A percentile compares a stretch with the other conserved stretches of the same genome.
phyloP scores from a whole-genome alignment of 2,113 vertebrate species.

The Numenius arquata region DNA sequence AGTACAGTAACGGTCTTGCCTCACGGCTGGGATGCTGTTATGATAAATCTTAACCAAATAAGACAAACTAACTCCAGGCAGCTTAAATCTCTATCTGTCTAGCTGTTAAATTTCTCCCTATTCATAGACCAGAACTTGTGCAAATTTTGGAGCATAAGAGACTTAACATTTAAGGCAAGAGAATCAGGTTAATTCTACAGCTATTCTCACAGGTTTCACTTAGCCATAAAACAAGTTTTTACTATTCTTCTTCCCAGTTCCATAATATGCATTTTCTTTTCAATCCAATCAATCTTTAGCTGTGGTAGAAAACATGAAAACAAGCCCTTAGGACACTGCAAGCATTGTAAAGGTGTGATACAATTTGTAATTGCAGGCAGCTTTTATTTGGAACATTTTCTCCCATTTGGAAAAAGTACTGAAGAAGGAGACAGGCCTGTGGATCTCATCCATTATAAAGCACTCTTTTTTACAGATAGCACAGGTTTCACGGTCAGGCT shows the following conservation, averaged over 20 bases:
- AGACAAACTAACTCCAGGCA: background rate
- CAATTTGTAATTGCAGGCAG: background rate
- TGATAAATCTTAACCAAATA: background rate
- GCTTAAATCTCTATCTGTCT: background rate
- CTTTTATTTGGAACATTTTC: background rate
- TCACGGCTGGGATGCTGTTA: background rate
- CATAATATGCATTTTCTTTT: background rate
- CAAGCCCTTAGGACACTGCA: background rate
- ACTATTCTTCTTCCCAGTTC: background rate
- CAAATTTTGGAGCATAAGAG: background rate
- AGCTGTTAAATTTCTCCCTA: background rate
- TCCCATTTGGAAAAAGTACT: background rate
- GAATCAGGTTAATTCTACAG: background rate
- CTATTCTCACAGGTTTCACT: background rate
- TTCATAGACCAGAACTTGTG: background rate
- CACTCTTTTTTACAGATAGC: background rate
- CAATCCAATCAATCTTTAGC: background rate
- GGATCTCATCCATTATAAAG: background rate
- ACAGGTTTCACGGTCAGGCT: background rate
- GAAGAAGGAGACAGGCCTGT: background rate
- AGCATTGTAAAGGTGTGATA: background rate
- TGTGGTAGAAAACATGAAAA: background rate
- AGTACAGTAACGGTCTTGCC: background rate
- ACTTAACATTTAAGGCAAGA: background rate
- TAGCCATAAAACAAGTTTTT: background rate